Evolutionary conservation across 2,113 vertebrate species (phyloP).

Genomic region (Crotalus viridis): DNA sequence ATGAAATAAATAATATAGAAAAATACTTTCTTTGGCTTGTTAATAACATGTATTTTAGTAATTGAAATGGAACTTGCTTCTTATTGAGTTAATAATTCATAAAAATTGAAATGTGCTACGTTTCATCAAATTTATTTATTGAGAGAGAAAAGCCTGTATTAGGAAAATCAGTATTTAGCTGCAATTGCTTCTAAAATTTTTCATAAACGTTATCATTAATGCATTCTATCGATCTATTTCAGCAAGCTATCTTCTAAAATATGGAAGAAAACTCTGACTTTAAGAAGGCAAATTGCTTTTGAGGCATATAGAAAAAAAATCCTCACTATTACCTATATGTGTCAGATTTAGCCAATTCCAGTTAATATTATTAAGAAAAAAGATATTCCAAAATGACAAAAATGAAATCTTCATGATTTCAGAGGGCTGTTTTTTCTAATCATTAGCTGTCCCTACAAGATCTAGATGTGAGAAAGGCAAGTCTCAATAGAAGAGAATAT

Average conservation of each 20-base stretch:
- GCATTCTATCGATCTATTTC: slow-evolving; percentile 47
- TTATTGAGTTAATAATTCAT: slow-evolving; percentile 45
- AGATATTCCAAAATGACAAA: background rate
- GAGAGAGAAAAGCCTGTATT: slow-evolving; percentile 43
- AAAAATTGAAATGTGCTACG: slow-evolving; percentile 37
- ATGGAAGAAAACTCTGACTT: slow-evolving; percentile 9
- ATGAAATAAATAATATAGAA: slow-evolving; percentile 49
- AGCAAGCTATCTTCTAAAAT: slow-evolving; percentile 45
- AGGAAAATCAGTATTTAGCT: slow-evolving; percentile 30
- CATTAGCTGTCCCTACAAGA: background rate
- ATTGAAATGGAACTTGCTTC: slow-evolving; percentile 48
- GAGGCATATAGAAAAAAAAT: background rate
- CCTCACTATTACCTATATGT: background rate
- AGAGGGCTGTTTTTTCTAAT: background rate
- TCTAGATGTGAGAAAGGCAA: background rate
- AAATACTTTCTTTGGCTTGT: slow-evolving; percentile 47
- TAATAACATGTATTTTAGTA: slow-evolving; percentile 37
- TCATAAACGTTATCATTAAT: slow-evolving; percentile 47
- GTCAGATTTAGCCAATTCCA: no score
- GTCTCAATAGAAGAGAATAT: no score
- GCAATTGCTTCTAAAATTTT: slow-evolving; percentile 1
- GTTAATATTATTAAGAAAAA: background rate
- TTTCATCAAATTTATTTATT: slow-evolving; percentile 41
- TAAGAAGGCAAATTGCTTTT: background rate
- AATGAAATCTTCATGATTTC: background rate